Conservation (phyloP, 2,888 invertebrate species). For the Tyria jacobaeae region DNA sequence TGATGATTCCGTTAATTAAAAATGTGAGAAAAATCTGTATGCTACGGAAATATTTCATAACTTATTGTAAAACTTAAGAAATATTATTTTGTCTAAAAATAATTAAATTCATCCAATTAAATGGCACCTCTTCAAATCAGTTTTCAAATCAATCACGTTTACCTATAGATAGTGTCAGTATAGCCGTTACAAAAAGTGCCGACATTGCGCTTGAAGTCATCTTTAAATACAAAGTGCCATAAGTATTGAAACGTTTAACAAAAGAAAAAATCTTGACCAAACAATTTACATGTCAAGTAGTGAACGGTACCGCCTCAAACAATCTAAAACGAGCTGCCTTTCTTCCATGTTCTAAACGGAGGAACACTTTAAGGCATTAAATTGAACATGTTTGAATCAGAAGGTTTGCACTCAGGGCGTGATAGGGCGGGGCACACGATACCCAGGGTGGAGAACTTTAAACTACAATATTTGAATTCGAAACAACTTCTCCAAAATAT, state of each 20-base stretch:
- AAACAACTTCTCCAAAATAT: slow-evolving; percentile 62
- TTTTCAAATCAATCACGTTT: slow-evolving; percentile 22
- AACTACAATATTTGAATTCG: slow-evolving; percentile 58
- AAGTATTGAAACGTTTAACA: slow-evolving; percentile 46
- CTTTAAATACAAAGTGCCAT: slow-evolving; percentile 33
- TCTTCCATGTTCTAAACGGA: slow-evolving; percentile 12
- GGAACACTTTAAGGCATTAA: slow-evolving; percentile 28
- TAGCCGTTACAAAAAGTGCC: slow-evolving; percentile 25
- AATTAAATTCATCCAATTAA: no score
- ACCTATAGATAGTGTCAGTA: slow-evolving; percentile 18
- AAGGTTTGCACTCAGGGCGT: slow-evolving; percentile 63
- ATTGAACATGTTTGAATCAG: slow-evolving; percentile 5
- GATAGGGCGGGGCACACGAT: slow-evolving; percentile 70
- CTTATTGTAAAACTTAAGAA: neutral
- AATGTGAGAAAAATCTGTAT: neutral
- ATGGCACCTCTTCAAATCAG: slow-evolving; percentile 11
- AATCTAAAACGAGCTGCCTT: neutral
- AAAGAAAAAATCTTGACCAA: slow-evolving; percentile 66
- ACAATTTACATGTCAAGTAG: slow-evolving; percentile 67
- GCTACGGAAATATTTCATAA: neutral
- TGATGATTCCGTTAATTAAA: no score
- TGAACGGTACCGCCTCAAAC: slow-evolving; percentile 47
- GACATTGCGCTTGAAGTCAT: slow-evolving; percentile 38
- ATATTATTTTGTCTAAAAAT: neutral
- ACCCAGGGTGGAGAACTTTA: slow-evolving; percentile 66